Evolutionary conservation across 1,140 invertebrate genomes (phyloP), one percentile per base, ranked within the genome.

Genomic region (Platyura marginata): DNA sequence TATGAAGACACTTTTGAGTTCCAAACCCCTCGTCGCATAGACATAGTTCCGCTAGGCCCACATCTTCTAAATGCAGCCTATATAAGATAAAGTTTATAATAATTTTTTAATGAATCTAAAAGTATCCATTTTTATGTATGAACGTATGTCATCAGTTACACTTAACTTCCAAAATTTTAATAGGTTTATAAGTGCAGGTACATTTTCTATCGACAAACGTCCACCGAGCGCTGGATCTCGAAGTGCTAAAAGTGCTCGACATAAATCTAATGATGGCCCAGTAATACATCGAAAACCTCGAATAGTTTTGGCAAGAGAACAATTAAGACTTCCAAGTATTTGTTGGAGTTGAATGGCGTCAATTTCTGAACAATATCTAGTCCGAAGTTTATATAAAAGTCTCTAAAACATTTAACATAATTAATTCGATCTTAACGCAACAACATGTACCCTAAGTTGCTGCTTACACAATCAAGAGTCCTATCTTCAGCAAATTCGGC

Each of bases 181-280:
- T 62, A 75, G 70, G 45, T 73, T 67, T 48, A 77, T 64, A n/a
- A 78, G 51, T 3, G 65, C 59, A 4, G 75, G 71, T 36, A 77
- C 67, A 48, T 77, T 73, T 21, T 68, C 56, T 34, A 72, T 47
- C 48, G 62, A 67, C 16, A 78, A 65, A 49, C 71, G 56, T 5
- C 75, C 75, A 50, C 71, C 75, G 39, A 78, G 77, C 51, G 74
- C 73, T 36, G 66, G 68, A 56, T 78, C 77, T 45, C 74, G 60
- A 44, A 80, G 57, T 73, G 78, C 77, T 39, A 79, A 72, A 33
- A 80, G 63, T 55, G 69, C 72, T 56, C 75, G 74, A 50, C 73
- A 77, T 11, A 77, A 52, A 56, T 75, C 74, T 25, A 75, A 52
- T 38, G 65, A 71, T 18, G 74, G 74, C 61, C 66, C 43, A 59